Evolutionary conservation across 2,113 vertebrate genomes (phyloP).

Genomic region (Tylochromis polylepis): DNA sequence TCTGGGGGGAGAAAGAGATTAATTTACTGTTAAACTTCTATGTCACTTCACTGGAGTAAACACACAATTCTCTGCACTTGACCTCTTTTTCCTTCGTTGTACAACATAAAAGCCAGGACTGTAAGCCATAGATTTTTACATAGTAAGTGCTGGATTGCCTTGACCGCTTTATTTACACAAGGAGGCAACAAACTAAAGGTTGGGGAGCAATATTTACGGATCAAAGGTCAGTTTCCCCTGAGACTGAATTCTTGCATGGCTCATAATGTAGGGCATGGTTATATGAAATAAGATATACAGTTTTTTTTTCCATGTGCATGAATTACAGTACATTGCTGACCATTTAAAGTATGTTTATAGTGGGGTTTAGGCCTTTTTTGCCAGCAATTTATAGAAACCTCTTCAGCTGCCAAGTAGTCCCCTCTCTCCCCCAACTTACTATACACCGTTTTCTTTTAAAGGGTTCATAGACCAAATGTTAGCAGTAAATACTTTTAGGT

Average conservation of each 20-base stretch:
- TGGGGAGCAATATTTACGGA: constrained; percentile 67
- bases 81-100: neutral
- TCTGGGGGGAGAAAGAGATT: neutral
- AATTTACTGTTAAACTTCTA: neutral
- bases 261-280: constrained; percentile 20
- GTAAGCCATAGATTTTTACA: constrained; percentile 4
- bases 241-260: constrained; percentile 47
- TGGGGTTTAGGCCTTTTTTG: neutral
- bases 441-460: neutral
- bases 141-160: neutral
- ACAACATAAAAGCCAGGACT: neutral
- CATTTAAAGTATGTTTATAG: neutral
- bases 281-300: neutral
- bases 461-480: neutral
- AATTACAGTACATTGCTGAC: neutral
- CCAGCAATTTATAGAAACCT: neutral
- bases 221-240: constrained; percentile 66
- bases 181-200: constrained; percentile 43
- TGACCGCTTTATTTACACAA: constrained; percentile 54
- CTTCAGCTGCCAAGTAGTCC: neutral
- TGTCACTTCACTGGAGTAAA: neutral
- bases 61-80: neutral
- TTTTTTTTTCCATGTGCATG: neutral
- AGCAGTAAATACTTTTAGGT: neutral
- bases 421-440: neutral